Evolutionary conservation across 53 echinoderm and acorn worm genomes (phyloP).

Genomic region (Apostichopus leukothele): DNA sequence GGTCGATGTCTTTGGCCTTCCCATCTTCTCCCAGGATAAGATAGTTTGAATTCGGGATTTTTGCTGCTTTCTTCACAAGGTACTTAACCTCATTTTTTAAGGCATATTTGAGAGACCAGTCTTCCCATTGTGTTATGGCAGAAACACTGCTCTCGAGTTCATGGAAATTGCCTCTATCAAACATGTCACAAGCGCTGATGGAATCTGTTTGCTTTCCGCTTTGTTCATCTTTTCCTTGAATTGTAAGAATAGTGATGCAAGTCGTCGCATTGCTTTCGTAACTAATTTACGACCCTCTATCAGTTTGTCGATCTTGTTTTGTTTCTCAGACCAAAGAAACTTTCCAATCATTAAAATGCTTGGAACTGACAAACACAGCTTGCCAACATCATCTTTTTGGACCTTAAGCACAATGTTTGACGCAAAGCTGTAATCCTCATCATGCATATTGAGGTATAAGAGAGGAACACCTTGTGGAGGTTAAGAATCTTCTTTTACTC

Average conservation of each 20-base stretch:
- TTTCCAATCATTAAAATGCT: constrained; percentile 54
- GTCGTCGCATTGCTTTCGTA: constrained; percentile 61
- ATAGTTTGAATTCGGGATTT: neutral
- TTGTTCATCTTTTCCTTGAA: neutral
- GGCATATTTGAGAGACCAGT: neutral
- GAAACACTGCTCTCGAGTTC: neutral
- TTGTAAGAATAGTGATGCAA: neutral
- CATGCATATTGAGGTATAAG: too few relatives aligned
- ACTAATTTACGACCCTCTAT: constrained; percentile 59
- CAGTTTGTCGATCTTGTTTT: constrained; percentile 54
- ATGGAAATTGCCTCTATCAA: neutral
- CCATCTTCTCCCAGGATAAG: neutral
- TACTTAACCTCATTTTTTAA: neutral
- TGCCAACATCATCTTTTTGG: neutral
- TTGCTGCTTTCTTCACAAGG: neutral
- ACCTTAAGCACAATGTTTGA: neutral
- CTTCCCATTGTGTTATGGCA: neutral
- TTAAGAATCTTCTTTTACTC: neutral
- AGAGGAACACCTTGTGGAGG: too few relatives aligned
- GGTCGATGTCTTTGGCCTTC: neutral
- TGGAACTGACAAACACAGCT: neutral
- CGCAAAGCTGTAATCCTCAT: neutral
- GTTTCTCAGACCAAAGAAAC: constrained; percentile 55
- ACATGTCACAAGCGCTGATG: neutral
- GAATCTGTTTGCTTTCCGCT: too few relatives aligned